Percentiles rank a stretch among this genome's conserved stretches.
Evolutionary conservation across 2,888 invertebrate genomes (phyloP).

Genomic region (Rotaria magnacalcarata): DNA sequence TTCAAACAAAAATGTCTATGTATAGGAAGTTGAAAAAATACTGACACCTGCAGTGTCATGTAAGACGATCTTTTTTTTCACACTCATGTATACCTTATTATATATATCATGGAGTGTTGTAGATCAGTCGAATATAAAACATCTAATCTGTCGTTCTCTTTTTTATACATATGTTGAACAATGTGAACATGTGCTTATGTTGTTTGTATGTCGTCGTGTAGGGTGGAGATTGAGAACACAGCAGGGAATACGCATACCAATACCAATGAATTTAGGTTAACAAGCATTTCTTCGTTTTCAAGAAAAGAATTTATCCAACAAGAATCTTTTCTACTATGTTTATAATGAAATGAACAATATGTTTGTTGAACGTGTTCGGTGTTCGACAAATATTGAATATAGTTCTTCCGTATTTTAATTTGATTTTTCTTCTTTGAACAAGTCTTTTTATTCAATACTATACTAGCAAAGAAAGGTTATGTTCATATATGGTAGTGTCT

Average conservation of each 20-base stretch:
- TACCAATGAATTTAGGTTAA: neutral
- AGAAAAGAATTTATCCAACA: neutral
- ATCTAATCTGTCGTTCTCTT: neutral
- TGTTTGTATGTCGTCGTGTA: too few species aligned
- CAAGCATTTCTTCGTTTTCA: neutral
- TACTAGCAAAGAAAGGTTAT: neutral
- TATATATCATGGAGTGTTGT: neutral
- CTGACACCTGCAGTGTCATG: conserved; percentile 13
- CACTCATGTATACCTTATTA: neutral
- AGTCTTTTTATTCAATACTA: neutral
- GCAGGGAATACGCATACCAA: neutral
- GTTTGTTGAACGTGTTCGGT: neutral
- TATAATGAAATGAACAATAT: neutral
- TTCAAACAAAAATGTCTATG: neutral
- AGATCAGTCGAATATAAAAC: neutral
- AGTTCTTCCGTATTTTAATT: neutral
- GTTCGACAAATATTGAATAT: neutral
- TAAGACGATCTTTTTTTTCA: conserved; percentile 13
- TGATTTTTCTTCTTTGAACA: conserved; percentile 1
- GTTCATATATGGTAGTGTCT: neutral
- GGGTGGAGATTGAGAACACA: neutral
- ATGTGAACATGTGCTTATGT: conserved; percentile 9
- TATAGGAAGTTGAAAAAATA: neutral
- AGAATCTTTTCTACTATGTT: neutral
- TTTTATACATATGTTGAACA: neutral